Evolutionary conservation across 37 sponge, comb jelly and placozoan species (phyloP).

Genomic region (Aplysina aerophoba): DNA sequence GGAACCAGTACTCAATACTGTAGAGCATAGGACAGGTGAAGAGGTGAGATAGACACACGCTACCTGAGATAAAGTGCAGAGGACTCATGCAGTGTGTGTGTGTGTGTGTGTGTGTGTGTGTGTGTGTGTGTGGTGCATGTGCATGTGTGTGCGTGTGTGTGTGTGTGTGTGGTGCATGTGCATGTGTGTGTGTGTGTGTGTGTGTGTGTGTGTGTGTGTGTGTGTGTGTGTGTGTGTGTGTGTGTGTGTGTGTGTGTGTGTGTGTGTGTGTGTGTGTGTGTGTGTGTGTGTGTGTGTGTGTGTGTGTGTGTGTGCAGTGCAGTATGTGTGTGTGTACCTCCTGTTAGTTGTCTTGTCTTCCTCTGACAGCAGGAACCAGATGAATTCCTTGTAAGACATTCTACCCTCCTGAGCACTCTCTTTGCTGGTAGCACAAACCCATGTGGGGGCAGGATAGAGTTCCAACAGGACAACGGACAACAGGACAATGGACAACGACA

Average conservation of each 20-base stretch:
- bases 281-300: slow-evolving; percentile 49
- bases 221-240: slow-evolving; percentile 16
- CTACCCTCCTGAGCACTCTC: slow-evolving; percentile 33
- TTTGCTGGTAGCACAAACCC: no score
- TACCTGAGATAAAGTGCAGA: no score
- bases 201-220: slow-evolving; percentile 52
- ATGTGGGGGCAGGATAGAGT: no score
- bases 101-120: slow-evolving; percentile 22
- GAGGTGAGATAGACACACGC: no score
- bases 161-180: slow-evolving; percentile 55
- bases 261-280: slow-evolving; percentile 48
- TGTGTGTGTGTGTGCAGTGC: slow-evolving; percentile 4
- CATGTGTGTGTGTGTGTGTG: slow-evolving; percentile 52
- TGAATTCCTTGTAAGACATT: slow-evolving; percentile 93
- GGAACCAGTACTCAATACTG: slow-evolving; percentile 98
- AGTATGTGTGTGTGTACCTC: no score
- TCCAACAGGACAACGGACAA: no score
- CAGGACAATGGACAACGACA: no score
- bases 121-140: background rate
- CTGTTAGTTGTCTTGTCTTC: slow-evolving; percentile 93
- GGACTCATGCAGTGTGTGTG: background rate
- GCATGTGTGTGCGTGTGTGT: slow-evolving; percentile 35
- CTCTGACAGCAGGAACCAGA: slow-evolving; percentile 96
- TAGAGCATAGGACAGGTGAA: background rate
- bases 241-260: slow-evolving; percentile 47